A percentile compares a stretch with the other conserved stretches of the same genome.
Evolutionary conservation across 2,797 vertebrate species (phyloP).

Genomic region (Gypaetus barbatus): DNA sequence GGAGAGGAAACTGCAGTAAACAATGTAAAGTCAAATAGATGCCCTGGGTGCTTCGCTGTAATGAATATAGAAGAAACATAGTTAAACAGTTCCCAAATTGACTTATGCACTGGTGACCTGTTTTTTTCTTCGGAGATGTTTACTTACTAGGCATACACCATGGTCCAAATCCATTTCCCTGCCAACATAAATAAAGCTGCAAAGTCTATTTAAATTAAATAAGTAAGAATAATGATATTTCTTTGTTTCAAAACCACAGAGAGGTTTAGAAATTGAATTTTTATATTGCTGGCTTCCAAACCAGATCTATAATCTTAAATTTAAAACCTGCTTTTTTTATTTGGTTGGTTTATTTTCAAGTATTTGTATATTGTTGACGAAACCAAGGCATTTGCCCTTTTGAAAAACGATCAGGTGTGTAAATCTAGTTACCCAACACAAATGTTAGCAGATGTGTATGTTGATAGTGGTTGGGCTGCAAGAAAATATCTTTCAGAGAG

Average conservation of each 20-base stretch:
- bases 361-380: not conserved
- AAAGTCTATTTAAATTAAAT: not conserved
- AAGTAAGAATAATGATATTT: not conserved
- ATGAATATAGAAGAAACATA: not conserved
- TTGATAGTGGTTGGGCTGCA: not conserved
- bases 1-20: not conserved
- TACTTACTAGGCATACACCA: not conserved
- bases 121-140: not conserved
- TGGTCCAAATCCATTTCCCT: not conserved
- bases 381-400: conserved; percentile 14
- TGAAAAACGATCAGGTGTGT: conserved; percentile 19
- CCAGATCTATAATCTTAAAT: not conserved
- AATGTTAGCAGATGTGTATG: not conserved
- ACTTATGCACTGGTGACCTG: not conserved
- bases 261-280: not conserved
- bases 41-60: conserved; percentile 1
- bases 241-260: not conserved
- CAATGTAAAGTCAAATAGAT: not conserved
- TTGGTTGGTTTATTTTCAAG: not conserved
- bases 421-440: not conserved
- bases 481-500: conserved; percentile 4
- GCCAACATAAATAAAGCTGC: not conserved
- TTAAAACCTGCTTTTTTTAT: not conserved
- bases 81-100: conserved; percentile 14
- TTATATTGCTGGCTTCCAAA: not conserved